Conservation (phyloP, 2,113 vertebrate genomes). For the Charina bottae region DNA sequence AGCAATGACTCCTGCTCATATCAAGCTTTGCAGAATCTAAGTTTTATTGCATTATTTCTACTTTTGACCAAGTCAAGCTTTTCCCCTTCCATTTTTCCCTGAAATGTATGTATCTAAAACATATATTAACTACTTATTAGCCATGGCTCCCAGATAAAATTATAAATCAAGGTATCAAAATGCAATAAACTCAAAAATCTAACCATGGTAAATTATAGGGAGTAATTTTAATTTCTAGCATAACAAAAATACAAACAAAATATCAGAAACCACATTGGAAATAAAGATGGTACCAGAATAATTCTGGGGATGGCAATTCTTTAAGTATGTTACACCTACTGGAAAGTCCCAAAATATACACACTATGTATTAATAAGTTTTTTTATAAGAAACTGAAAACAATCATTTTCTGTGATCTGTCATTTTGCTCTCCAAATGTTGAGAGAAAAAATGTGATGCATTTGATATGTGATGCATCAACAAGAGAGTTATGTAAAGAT, state of each 20-base stretch:
- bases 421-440: neutral
- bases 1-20: neutral
- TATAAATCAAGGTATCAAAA: neutral
- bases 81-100: neutral
- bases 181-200: neutral
- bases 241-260: neutral
- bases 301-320: neutral
- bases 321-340: neutral
- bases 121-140: neutral
- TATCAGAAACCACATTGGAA: neutral
- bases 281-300: neutral
- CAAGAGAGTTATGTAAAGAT: neutral
- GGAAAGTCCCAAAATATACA: neutral
- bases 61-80: neutral
- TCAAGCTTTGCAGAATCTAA: neutral
- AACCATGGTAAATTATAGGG: neutral
- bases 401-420: neutral
- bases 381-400: neutral
- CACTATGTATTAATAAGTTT: neutral
- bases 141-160: neutral
- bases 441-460: neutral
- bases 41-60: rapidly evolving
- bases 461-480: neutral
- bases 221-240: neutral
- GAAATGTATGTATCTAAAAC: neutral